A percentile compares a stretch with the other conserved stretches of the same genome.
phyloP scores from a whole-genome alignment of 2,797 vertebrate species.

The Gorsachius magnificus region DNA sequence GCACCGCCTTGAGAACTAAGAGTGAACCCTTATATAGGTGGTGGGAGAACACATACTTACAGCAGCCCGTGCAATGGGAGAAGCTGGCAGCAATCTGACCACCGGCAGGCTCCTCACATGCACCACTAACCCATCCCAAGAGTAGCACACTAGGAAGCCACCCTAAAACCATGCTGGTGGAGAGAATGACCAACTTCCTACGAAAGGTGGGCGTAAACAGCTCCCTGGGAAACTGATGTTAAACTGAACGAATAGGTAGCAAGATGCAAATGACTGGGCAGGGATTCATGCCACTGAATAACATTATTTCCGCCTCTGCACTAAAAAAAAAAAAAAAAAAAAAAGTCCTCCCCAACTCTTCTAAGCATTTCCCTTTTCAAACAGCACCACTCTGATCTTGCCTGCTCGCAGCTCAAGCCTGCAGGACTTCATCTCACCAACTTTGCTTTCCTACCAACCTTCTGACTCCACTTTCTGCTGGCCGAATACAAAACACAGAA shows the following conservation, averaged over 20 bases:
- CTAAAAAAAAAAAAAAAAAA: background rate
- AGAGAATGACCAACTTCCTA: background rate
- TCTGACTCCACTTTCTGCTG: background rate
- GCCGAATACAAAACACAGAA: background rate
- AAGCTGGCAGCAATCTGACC: background rate
- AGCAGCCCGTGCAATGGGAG: background rate
- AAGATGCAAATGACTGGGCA: background rate
- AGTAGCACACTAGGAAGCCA: background rate
- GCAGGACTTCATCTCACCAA: background rate
- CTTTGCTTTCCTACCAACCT: background rate
- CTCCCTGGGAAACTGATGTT: background rate
- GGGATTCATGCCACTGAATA: background rate
- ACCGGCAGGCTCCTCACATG: fast-evolving
- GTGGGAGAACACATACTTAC: background rate
- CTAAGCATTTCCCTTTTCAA: background rate
- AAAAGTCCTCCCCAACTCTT: background rate
- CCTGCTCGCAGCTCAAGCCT: background rate
- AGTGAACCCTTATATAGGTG: background rate
- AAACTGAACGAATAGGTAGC: background rate
- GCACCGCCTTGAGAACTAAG: background rate
- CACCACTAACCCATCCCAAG: background rate
- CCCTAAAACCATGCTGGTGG: background rate
- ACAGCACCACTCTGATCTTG: background rate
- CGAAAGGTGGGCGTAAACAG: background rate
- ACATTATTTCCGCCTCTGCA: background rate